Base-by-base conservation (phyloP, 2,888 invertebrate species). In the Pollenia angustigena region DNA sequence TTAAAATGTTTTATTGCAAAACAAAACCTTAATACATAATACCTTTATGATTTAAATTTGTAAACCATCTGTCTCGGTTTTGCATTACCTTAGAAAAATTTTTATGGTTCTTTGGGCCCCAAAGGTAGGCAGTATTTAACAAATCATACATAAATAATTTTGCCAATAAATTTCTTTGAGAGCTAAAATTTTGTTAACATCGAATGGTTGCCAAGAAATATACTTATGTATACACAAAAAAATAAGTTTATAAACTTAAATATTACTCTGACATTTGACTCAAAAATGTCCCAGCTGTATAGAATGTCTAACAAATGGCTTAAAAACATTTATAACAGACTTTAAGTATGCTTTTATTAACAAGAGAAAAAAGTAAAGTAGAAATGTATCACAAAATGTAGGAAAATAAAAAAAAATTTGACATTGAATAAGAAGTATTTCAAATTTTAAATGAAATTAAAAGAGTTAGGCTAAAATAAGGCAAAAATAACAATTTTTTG, bases 251-350 rank as follows among this genome's bases (percentile, higher is more conserved):
- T 11, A 46, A 66, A 54, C 69, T 54, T 4, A 16, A 66, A 56
- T 76, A 66, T 56, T 56, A 46, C 32, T 56, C 66, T 76, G 18
- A 44, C 52, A 64, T 60, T 60, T 60, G 40, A 50, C 40, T 74
- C 14, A 12, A 7, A 12, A 7, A 40, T 66, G 48, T 46, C 44
- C 52, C 52, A 66, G 44, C 62, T 71, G 69, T n/a, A 54, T 64
- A 46, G 10, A 50, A 1, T 4, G 14, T 9, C 12, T 1, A n/a
- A 46, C 0, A 76, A 64, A 52, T 76, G 23, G 11, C 7, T 60
- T 74, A 12, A 48, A 32, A 78, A 9, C 54, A 46, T 54, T 64
- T 46, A 8, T 23, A 32, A 54, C 8, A 66, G 16, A 44, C 16
- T 44, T 18, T 56, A 62, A 75, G 44, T 62, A 72, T 14, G 46